Percentiles rank a stretch among this genome's conserved stretches.
phyloP scores from a whole-genome alignment of 2,888 invertebrate genomes.

The Lithophane socia region DNA sequence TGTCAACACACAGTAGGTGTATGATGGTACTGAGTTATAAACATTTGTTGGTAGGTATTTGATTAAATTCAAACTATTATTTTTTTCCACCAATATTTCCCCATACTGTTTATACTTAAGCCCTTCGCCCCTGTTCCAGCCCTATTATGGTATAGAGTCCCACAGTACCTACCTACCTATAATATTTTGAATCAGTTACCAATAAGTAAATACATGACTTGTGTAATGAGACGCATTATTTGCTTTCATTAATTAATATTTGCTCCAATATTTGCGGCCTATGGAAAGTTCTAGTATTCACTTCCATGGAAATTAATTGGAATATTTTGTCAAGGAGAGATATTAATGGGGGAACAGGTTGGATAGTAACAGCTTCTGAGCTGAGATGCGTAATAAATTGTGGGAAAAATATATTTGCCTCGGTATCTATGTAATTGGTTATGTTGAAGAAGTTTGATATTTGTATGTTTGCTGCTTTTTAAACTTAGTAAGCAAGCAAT shows the following conservation, averaged over 20 bases:
- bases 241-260: slow-evolving; percentile 48
- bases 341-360: slow-evolving; percentile 32
- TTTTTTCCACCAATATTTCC: neutral
- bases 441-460: neutral
- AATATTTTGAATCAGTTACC: slow-evolving; percentile 20
- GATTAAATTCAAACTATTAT: neutral
- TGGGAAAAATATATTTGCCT: no score
- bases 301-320: slow-evolving; percentile 49
- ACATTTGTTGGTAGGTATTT: no score
- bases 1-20: no score
- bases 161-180: neutral
- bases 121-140: neutral
- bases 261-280: slow-evolving; percentile 34
- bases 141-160: neutral
- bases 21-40: no score
- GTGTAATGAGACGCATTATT: slow-evolving; percentile 31
- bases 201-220: slow-evolving; percentile 18
- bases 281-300: slow-evolving; percentile 34
- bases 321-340: slow-evolving; percentile 49
- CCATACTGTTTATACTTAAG: neutral
- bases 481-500: neutral
- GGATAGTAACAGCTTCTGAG: slow-evolving; percentile 26
- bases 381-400: slow-evolving; percentile 22
- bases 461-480: neutral
- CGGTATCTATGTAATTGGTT: no score